Percentiles rank a stretch among this genome's conserved stretches.
These are phyloP conservation scores for Copsychus sechellarum DNA, from an alignment of 2,113 vertebrate species.

Conservation along the genomic window DNA sequence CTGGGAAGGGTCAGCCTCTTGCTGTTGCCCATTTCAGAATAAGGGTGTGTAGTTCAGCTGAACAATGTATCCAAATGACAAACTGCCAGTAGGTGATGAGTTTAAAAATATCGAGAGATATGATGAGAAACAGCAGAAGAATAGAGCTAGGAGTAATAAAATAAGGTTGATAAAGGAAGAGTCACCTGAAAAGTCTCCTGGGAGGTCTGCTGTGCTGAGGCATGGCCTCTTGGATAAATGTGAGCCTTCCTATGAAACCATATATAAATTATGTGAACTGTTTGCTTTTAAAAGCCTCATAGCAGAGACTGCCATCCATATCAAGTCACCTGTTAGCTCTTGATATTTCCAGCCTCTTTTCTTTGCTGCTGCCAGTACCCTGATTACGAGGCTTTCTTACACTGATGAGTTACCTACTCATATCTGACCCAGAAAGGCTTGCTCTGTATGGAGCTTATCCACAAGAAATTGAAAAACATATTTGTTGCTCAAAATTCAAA, in stretches of 20 bases:
- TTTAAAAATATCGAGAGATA: background rate
- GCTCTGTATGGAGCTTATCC: background rate
- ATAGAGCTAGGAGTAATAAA: background rate
- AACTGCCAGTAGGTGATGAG: background rate
- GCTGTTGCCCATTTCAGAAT: background rate
- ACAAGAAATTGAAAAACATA: background rate
- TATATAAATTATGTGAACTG: constrained; percentile 46
- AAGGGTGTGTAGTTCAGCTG: background rate
- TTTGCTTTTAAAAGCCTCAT: constrained; percentile 38
- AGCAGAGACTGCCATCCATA: background rate
- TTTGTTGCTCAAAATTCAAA: background rate
- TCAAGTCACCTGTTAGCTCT: constrained; percentile 14
- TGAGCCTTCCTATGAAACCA: background rate
- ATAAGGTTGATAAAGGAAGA: constrained; percentile 4
- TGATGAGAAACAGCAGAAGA: background rate
- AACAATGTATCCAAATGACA: background rate
- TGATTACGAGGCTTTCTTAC: background rate
- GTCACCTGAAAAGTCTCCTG: constrained; percentile 22
- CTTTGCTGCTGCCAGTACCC: background rate
- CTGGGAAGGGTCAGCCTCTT: background rate
- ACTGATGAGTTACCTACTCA: background rate
- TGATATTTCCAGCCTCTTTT: background rate
- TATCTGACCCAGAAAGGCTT: background rate
- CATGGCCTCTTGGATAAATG: constrained; percentile 11
- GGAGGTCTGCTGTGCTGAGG: background rate